Conservation (phyloP, 2,113 vertebrate species). For the Sinosuthora webbiana region DNA sequence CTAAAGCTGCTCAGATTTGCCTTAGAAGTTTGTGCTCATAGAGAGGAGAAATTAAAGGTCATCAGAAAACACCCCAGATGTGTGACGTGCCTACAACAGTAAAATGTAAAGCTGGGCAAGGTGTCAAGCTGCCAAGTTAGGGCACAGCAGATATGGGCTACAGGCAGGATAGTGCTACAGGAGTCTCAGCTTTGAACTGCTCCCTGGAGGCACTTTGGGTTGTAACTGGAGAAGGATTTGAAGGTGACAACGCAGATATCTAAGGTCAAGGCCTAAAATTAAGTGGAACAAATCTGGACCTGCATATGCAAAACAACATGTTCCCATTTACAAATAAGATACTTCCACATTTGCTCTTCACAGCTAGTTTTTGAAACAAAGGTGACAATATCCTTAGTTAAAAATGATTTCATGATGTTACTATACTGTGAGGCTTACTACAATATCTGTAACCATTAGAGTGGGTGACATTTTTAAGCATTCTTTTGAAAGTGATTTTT, state of each 20-base stretch:
- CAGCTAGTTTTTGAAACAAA: background rate
- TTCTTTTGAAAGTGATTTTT: background rate
- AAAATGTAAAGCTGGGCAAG: background rate
- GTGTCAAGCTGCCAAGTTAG: background rate
- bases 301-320: background rate
- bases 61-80: background rate
- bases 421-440: background rate
- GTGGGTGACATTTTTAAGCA: background rate
- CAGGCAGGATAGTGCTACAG: background rate
- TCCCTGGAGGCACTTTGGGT: background rate
- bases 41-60: background rate
- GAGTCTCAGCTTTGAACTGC: background rate
- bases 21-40: background rate
- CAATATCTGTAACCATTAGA: background rate
- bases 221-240: background rate
- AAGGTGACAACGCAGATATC: background rate
- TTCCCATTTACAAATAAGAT: background rate
- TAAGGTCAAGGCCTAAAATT: slow-evolving; percentile 39
- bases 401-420: background rate
- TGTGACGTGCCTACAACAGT: rapidly evolving
- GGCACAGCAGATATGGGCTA: background rate
- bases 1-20: background rate
- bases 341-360: background rate
- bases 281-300: background rate
- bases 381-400: background rate